Percentiles rank a stretch among this genome's conserved stretches.
Conservation (phyloP, 2,113 vertebrate genomes). For the Carassius carassius region DNA sequence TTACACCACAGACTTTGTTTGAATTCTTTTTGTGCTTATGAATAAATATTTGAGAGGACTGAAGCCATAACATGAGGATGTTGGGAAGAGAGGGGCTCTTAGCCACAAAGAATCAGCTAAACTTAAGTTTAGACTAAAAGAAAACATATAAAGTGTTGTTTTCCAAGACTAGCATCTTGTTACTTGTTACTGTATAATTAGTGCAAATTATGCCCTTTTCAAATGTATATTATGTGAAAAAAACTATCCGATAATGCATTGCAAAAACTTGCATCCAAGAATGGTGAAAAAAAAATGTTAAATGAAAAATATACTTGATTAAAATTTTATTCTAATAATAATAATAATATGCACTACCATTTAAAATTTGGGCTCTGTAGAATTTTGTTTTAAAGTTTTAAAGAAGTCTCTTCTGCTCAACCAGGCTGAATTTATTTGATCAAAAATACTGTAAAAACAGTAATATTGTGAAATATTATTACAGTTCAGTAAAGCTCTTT, state of each 20-base stretch:
- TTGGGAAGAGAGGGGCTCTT: neutral
- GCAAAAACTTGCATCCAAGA: neutral
- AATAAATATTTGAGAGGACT: slow-evolving; percentile 48
- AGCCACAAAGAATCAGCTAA: neutral
- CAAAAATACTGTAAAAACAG: neutral
- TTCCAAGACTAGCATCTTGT: neutral
- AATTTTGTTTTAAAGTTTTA: no score
- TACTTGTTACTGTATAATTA: neutral
- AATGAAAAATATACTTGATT: neutral
- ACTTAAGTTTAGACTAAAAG: neutral
- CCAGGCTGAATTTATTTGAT: neutral
- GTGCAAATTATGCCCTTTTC: neutral
- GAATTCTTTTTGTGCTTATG: slow-evolving; percentile 31
- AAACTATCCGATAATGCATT: neutral
- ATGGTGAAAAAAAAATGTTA: neutral
- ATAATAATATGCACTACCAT: no score
- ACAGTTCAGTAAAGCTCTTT: no score
- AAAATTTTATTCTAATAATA: no score
- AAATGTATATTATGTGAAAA: neutral
- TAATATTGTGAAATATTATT: no score
- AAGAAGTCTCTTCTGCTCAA: no score
- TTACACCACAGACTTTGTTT: slow-evolving; percentile 22
- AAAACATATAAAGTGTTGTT: neutral
- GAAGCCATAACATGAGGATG: slow-evolving; percentile 17
- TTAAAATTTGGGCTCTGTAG: no score